Evolutionary conservation across 2,888 invertebrate species (phyloP), one percentile per base, ranked within the genome.

Genomic region (Lapara coniferarum): DNA sequence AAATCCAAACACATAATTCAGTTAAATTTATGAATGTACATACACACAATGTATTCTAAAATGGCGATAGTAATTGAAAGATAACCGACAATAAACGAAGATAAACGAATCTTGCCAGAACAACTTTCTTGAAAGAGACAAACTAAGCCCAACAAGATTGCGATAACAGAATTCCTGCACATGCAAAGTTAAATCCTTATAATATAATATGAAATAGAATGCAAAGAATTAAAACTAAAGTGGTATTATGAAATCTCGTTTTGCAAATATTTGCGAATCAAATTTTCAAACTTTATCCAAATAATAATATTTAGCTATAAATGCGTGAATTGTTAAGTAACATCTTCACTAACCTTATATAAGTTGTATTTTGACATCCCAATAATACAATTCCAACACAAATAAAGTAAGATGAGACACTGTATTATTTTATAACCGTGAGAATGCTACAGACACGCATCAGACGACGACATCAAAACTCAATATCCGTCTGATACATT

Each of bases 401-500:
- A 71, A 68, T 66, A 53, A 49, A 59, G 66, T 69, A 69, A 68
- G 66, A 70, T 70, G 71, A 69, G 69, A 71, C 19, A 37, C 76
- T 79, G 80, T 87, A 85, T 88, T 88, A 88, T 89, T 89, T 89
- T 90, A 90, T 87, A 87, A 90, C 84, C 81, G 81, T 79, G 83
- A 84, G 85, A 87, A 86, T 86, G 81, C 81, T 81, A 77, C 78
- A 87, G 85, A 84, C 85, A 86, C 86, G 85, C 85, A 85, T 87
- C 85, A 81, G 85, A 78, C 83, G 85, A 75, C 84, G 89, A 89
- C 87, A 89, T 91, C 87, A 90, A 88, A 91, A 89, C 88, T 88
- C 90, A 87, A 91, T 91, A 89, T 89, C 85, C 86, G 83, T 85
- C 81, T 83, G 79, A 86, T 87, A 87, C 85, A 87, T 88, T 88